Conservation (phyloP, 2,888 invertebrate genomes). For the Cheilosia grossa region DNA sequence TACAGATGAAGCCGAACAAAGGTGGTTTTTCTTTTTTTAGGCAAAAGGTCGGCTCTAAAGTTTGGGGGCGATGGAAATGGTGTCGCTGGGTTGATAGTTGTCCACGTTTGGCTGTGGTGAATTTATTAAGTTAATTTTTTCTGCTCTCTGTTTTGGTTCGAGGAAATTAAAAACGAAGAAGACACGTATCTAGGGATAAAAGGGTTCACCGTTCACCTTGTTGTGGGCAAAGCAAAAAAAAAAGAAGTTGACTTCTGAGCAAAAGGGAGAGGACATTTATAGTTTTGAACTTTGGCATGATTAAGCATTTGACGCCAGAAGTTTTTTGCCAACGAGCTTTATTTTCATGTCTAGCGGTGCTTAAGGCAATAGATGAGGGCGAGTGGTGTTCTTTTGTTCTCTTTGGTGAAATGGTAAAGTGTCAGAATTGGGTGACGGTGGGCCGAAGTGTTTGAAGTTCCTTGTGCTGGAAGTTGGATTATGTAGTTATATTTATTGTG, state of each 20-base stretch:
- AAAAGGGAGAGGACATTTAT: conserved; percentile 53
- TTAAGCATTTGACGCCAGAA: conserved; percentile 55
- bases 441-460: conserved; percentile 44
- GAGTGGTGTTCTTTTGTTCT: conserved; percentile 19
- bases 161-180: conserved; percentile 67
- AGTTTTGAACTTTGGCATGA: conserved; percentile 63
- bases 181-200: conserved; percentile 40
- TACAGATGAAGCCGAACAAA: conserved; percentile 55
- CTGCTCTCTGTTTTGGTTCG: conserved; percentile 19
- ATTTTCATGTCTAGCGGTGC: conserved; percentile 61
- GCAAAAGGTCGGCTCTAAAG: conserved; percentile 34
- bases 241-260: conserved; percentile 32
- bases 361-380: conserved; percentile 29
- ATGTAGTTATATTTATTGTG: no score
- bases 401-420: not conserved
- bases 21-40: conserved; percentile 33
- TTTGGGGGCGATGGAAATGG: not conserved
- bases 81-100: conserved; percentile 44
- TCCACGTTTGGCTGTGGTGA: conserved; percentile 68
- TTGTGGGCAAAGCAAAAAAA: not conserved
- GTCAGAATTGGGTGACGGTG: not conserved
- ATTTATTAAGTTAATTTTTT: conserved; percentile 69
- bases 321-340: conserved; percentile 35
- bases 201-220: conserved; percentile 43
- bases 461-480: conserved; percentile 12